Conservation (phyloP, 2,797 vertebrate species). For the Dermochelys coriacea region DNA sequence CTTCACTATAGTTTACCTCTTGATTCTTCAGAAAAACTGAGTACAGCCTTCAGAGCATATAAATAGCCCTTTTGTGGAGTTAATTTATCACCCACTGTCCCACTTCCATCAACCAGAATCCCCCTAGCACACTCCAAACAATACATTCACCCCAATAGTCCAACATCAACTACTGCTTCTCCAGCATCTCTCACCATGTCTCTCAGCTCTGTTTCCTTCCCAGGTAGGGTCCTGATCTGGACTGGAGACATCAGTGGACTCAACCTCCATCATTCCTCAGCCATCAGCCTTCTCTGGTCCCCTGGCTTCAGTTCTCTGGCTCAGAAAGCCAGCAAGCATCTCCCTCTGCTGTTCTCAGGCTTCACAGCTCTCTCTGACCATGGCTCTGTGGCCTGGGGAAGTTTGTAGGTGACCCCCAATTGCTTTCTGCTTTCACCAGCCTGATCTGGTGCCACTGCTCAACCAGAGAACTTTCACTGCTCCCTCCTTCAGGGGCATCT, state of each 20-base stretch:
- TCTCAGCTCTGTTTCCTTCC: not conserved
- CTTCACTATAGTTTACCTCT: not conserved
- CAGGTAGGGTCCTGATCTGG: not conserved
- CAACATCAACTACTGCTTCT: not conserved
- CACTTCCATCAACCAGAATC: not conserved
- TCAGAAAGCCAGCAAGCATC: not conserved
- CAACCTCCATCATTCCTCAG: not conserved
- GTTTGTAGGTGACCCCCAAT: not conserved
- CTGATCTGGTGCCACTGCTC: not conserved
- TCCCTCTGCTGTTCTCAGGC: not conserved
- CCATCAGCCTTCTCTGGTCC: not conserved
- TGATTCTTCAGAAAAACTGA: not conserved
- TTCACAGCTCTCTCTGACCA: not conserved
- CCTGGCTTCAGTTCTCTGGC: not conserved
- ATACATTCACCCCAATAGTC: not conserved
- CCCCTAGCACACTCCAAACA: not conserved
- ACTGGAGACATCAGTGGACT: not conserved
- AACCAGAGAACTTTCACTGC: not conserved
- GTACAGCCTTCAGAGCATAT: not conserved
- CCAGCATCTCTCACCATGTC: not conserved
- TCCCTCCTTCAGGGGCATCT: not conserved
- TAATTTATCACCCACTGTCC: not conserved
- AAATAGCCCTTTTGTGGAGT: not conserved
- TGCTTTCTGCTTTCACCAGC: not conserved
- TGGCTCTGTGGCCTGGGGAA: not conserved